Base-by-base conservation (phyloP, 1,140 invertebrate species). In the Rhagoletis zephyria region DNA sequence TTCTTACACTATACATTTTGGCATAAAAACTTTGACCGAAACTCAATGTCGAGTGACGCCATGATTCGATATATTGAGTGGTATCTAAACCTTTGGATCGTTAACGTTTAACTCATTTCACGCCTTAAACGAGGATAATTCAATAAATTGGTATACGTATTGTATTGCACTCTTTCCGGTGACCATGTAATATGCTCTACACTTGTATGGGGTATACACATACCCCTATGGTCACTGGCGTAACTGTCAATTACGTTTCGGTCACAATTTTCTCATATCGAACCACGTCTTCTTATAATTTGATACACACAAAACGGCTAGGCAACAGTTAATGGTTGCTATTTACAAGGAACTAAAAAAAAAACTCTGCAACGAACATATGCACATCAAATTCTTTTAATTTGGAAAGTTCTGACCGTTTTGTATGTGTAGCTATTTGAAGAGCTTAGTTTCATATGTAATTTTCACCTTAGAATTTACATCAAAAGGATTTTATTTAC, bases 401-500 rank as follows among this genome's bases (percentile, higher is more conserved):
- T 74, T 87, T 67, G 45, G 63, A 67, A 67, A 56, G 64, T n/a
- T 64, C 40, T 85, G 87, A 81, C 85, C 65, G 87, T 86, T 88
- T 88, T 88, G 87, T 88, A 87, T 88, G 87, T 88, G 87, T 88
- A 86, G 77, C 77, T 60, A 85, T 45, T 65, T 67, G 60, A 87
- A 87, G 64, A 67, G 60, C 67, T 87, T 77, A n/a, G 64, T 87
- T 81, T 81, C 74, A 81, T 81, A 81, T 81, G 74, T 81, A n/a
- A 59, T 56, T 56, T 67, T 56, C 74, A 61, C 85, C 59, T 85
- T 85, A 85, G 42, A 56, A 87, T 85, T 81, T 70, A 86, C 30
- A 74, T 86, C 87, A 89, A 92, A 92, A 92, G 91, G 91, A 92
- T 90, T 92, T 92, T 92, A 92, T 92, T 92, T 92, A 92, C 91